These are phyloP conservation scores for Ophiodon elongatus DNA, from an alignment of 2,113 vertebrate species.

Conservation along the genomic window DNA sequence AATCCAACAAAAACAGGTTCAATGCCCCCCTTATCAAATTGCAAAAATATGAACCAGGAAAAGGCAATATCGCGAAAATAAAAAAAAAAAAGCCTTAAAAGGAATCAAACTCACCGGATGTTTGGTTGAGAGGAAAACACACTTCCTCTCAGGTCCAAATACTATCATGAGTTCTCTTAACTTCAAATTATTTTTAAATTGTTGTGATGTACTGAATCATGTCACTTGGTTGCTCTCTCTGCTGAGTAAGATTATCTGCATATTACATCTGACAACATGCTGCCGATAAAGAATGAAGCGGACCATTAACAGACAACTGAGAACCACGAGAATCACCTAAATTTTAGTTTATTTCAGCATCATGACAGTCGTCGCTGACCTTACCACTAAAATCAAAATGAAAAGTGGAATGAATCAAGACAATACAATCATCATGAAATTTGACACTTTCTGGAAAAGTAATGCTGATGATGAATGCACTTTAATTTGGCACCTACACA, in stretches of 20 bases:
- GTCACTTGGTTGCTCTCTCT: background rate
- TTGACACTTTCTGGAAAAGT: constrained; percentile 42
- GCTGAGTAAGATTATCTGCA: background rate
- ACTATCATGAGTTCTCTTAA: too few relatives aligned
- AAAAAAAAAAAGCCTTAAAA: too few relatives aligned
- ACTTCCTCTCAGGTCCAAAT: too few relatives aligned
- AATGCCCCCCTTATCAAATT: too few relatives aligned
- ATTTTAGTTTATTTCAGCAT: constrained; percentile 74
- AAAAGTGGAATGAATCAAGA: constrained; percentile 50
- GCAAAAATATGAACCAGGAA: too few relatives aligned
- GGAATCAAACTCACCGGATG: background rate
- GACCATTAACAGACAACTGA: constrained; percentile 1
- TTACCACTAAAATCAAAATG: constrained; percentile 49
- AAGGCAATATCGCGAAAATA: too few relatives aligned
- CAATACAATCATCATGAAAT: constrained; percentile 45
- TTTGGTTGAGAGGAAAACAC: too few relatives aligned
- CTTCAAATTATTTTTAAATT: background rate
- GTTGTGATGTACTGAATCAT: background rate
- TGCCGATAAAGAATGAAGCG: background rate
- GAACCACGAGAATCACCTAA: background rate
- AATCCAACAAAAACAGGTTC: too few relatives aligned
- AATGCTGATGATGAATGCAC: constrained; percentile 51
- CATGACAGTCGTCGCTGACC: constrained; percentile 44
- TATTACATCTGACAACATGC: background rate
- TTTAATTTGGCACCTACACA: constrained; percentile 78